Conservation (phyloP, 2,113 vertebrate species). For the Halichoerus grypus region DNA sequence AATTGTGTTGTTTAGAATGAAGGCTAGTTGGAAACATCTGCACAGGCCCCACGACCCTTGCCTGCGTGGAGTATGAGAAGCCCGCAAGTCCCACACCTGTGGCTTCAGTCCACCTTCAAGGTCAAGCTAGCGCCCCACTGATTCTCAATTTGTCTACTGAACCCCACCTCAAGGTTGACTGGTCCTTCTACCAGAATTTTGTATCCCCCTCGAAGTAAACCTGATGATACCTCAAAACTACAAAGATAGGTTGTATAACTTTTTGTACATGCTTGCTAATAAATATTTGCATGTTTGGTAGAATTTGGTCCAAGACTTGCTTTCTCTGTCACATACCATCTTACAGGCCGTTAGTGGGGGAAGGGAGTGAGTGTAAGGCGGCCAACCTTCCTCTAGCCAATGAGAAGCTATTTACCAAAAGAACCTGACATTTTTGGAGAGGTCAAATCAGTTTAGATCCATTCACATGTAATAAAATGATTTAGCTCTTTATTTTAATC, state of each 20-base stretch:
- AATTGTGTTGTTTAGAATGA: background rate
- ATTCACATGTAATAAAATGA: background rate
- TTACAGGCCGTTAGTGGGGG: background rate
- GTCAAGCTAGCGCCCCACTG: too few relatives aligned
- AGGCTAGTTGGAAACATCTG: background rate
- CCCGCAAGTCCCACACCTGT: too few relatives aligned
- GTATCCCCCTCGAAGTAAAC: background rate
- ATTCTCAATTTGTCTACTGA: background rate
- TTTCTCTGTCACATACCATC: background rate
- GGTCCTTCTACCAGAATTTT: background rate
- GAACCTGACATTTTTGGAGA: background rate
- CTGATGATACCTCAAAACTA: background rate
- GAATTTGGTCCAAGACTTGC: background rate
- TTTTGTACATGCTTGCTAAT: background rate
- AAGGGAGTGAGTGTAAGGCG: background rate
- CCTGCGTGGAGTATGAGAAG: rapidly evolving
- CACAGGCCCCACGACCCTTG: background rate
- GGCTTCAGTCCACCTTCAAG: too few relatives aligned
- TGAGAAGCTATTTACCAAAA: background rate
- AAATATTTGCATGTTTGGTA: background rate
- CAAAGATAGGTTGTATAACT: background rate
- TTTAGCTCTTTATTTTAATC: background rate
- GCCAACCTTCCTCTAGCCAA: background rate
- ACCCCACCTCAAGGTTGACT: too few relatives aligned
- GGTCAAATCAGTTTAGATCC: background rate